Percentiles rank a stretch among this genome's conserved stretches.
Conservation (phyloP, 2,797 vertebrate species). For the Carapus acus region DNA sequence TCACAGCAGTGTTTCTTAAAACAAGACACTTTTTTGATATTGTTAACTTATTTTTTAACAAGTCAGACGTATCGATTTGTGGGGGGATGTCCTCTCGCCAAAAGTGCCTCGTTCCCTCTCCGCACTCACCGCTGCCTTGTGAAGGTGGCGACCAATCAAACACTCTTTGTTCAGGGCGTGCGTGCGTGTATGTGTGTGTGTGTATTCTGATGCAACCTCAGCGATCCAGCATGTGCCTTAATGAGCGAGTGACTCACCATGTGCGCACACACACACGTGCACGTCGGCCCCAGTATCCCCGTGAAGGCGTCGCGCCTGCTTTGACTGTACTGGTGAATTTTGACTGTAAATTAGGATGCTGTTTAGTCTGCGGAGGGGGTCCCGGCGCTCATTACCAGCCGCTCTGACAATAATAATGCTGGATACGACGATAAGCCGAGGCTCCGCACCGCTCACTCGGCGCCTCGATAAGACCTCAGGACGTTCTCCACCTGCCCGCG, state of each 20-base stretch:
- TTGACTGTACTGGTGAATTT: slow-evolving; percentile 65
- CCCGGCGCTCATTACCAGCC: slow-evolving; percentile 33
- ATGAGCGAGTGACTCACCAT: slow-evolving; percentile 38
- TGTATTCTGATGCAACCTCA: slow-evolving; percentile 25
- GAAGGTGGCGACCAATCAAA: slow-evolving; percentile 29
- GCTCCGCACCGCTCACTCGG: too few species aligned
- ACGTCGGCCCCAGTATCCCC: slow-evolving; percentile 15
- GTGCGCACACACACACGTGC: slow-evolving; percentile 14
- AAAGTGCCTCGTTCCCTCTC: slow-evolving; percentile 67
- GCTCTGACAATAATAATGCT: slow-evolving; percentile 48
- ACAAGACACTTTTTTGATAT: slow-evolving; percentile 74
- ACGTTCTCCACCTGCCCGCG: too few species aligned
- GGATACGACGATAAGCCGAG: slow-evolving; percentile 46
- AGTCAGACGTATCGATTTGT: slow-evolving; percentile 28
- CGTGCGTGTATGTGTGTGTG: slow-evolving; percentile 17
- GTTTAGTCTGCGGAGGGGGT: slow-evolving; percentile 71
- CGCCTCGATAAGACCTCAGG: too few species aligned
- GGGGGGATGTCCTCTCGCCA: slow-evolving; percentile 31
- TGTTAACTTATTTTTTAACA: slow-evolving; percentile 78
- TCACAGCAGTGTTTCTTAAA: slow-evolving; percentile 62
- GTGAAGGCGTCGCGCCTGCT: slow-evolving; percentile 50
- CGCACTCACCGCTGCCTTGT: slow-evolving; percentile 52
- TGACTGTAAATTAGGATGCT: slow-evolving; percentile 64
- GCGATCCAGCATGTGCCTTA: slow-evolving; percentile 59
- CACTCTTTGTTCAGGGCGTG: slow-evolving; percentile 38